These are phyloP conservation scores for Drosophila auraria DNA, from an alignment of 1,140 invertebrate genomes.

Conservation along the genomic window DNA sequence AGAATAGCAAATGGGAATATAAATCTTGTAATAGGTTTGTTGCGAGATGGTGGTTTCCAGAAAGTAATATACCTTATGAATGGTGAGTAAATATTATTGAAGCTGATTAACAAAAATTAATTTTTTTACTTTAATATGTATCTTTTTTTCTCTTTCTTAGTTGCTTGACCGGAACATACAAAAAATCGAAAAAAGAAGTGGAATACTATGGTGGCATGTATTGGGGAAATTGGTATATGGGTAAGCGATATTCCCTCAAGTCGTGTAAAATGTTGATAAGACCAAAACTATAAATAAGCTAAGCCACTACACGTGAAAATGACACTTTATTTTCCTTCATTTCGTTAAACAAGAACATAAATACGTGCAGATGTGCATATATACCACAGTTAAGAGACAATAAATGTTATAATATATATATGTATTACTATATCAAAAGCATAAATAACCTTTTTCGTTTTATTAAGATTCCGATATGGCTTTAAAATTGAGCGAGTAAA, in stretches of 20 bases:
- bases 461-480: no score
- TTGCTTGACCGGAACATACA: neutral
- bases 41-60: neutral
- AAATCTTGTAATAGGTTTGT: no score
- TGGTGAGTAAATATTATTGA: neutral
- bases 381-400: no score
- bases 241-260: neutral
- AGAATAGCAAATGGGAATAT: neutral
- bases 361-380: no score
- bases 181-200: no score
- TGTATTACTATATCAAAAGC: no score
- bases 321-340: no score
- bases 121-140: neutral
- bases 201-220: accelerated
- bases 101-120: neutral
- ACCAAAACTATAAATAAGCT: neutral
- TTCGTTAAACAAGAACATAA: no score
- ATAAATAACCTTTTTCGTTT: no score
- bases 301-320: no score
- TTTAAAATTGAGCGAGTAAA: no score
- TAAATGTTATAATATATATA: no score
- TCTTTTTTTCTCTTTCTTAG: neutral
- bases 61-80: neutral
- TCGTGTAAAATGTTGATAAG: slow-evolving; percentile 1
- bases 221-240: neutral